These are phyloP conservation scores for Allochrocebus solatus DNA, from an alignment of 2,797 vertebrate genomes.

Conservation along the genomic window DNA sequence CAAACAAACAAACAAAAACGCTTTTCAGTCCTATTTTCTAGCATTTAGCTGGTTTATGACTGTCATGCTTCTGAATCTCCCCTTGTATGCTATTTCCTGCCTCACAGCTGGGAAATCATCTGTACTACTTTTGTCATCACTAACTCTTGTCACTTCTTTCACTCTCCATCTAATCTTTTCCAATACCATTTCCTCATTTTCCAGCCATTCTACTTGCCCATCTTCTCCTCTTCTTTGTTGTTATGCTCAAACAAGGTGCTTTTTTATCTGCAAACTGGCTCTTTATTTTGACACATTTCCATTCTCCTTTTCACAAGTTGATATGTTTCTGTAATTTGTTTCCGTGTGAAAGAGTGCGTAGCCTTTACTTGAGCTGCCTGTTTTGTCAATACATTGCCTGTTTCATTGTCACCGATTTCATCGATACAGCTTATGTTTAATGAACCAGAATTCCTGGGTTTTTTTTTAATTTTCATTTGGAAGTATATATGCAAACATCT, in stretches of 20 bases:
- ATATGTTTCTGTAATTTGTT: slow-evolving; percentile 1
- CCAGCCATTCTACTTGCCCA: background rate
- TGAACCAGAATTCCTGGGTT: background rate
- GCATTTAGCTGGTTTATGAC: background rate
- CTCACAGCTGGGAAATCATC: background rate
- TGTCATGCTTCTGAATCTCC: background rate
- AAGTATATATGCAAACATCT: background rate
- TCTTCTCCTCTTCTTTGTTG: background rate
- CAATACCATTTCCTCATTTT: slow-evolving; percentile 12
- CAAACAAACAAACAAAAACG: background rate
- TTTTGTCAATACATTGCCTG: background rate
- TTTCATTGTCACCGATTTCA: background rate
- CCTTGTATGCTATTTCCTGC: background rate
- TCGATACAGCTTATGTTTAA: background rate
- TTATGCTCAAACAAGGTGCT: background rate
- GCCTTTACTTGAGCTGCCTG: background rate
- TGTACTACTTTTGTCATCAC: slow-evolving; percentile 29
- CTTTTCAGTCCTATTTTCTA: background rate
- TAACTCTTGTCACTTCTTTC: slow-evolving; percentile 60
- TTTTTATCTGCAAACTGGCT: slow-evolving; percentile 19
- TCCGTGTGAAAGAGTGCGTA: background rate
- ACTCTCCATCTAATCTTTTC: slow-evolving; percentile 30
- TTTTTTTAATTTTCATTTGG: background rate
- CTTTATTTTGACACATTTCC: slow-evolving; percentile 10
- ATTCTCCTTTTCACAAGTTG: background rate